Percentiles rank a stretch among this genome's conserved stretches.
Conservation (phyloP, 2,113 vertebrate genomes). For the Psilopogon haemacephalus region DNA sequence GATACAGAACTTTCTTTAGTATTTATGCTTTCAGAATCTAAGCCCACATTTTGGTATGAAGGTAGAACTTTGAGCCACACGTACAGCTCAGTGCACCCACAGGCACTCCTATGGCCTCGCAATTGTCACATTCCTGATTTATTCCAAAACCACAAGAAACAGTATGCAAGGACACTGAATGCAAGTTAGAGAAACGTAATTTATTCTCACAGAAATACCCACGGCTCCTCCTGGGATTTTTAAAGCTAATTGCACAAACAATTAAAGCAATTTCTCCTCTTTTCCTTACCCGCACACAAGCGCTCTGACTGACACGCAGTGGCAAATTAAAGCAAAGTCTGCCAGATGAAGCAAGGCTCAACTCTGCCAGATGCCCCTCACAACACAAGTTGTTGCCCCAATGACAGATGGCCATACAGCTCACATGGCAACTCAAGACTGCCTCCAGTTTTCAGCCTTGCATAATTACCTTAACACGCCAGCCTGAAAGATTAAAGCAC, state of each 20-base stretch:
- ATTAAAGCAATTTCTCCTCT: neutral
- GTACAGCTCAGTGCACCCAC: neutral
- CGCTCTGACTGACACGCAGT: neutral
- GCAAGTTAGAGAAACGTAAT: rapidly evolving
- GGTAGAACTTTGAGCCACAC: neutral
- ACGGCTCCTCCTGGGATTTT: neutral
- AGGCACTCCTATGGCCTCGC: neutral
- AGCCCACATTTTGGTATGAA: neutral
- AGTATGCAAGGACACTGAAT: neutral
- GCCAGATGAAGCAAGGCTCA: conserved; percentile 34
- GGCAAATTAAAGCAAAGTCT: neutral
- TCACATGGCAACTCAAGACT: neutral
- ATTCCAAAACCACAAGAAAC: neutral
- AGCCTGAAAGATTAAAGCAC: neutral
- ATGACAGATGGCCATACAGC: conserved; percentile 37
- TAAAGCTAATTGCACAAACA: neutral
- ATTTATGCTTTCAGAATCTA: neutral
- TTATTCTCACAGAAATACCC: neutral
- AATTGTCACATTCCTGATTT: neutral
- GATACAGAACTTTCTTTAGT: neutral
- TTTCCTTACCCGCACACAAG: neutral
- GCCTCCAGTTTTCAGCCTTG: neutral
- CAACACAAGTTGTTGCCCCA: conserved; percentile 38
- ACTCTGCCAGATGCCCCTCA: conserved; percentile 44
- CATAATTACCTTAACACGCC: conserved; percentile 21